Evolutionary conservation across 2,888 invertebrate genomes (phyloP).

Genomic region (Calliphora vomitoria): DNA sequence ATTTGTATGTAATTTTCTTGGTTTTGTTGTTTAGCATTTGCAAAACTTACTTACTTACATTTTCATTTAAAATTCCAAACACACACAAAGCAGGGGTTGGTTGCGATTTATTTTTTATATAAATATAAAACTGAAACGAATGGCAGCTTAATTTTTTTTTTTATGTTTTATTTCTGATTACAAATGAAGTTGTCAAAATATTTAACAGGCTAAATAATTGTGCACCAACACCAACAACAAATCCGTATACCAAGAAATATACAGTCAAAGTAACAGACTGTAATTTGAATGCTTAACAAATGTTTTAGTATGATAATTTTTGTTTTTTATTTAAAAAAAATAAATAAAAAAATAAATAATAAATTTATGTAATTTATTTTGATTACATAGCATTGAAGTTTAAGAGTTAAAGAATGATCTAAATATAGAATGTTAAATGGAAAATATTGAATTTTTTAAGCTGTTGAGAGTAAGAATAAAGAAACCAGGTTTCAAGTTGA

Average conservation of each 20-base stretch:
- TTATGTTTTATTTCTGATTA: constrained; percentile 57
- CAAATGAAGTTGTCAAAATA: constrained; percentile 74
- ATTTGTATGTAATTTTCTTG: constrained; percentile 21
- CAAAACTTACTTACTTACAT: constrained; percentile 42
- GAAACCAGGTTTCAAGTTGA: too few relatives aligned
- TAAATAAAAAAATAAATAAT: not conserved
- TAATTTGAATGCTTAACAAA: constrained; percentile 43
- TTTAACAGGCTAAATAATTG: constrained; percentile 73
- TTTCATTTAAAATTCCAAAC: constrained; percentile 68
- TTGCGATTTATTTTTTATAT: constrained; percentile 22
- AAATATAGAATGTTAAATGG: not conserved
- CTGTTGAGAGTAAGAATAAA: too few relatives aligned
- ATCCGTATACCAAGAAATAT: not conserved
- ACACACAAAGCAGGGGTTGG: constrained; percentile 54
- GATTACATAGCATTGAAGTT: not conserved
- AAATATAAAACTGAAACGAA: constrained; percentile 41
- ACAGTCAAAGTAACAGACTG: not conserved
- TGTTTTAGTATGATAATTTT: constrained; percentile 4
- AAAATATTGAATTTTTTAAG: not conserved
- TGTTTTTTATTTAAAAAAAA: not conserved
- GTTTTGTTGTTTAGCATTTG: constrained; percentile 43
- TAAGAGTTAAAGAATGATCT: not conserved
- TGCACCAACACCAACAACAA: constrained; percentile 44
- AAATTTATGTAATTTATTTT: constrained; percentile 24
- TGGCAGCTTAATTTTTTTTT: constrained; percentile 63